phyloP scores from a whole-genome alignment of 2,888 invertebrate species.

The Iphiclides podalirius region DNA sequence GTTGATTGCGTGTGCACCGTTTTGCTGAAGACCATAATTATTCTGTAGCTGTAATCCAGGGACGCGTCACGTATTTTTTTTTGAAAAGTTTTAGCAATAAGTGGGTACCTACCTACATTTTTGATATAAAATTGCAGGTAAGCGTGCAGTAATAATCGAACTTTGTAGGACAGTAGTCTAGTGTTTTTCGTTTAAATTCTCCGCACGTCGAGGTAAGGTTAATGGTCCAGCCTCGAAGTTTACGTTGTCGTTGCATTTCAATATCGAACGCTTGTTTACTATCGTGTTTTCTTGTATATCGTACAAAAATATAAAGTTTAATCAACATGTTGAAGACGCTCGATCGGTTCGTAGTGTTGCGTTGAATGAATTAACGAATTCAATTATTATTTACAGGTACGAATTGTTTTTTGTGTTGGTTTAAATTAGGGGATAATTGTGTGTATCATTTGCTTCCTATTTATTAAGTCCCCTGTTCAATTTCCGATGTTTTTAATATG shows the following conservation, averaged over 20 bases:
- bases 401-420: not conserved
- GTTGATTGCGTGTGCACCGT: not conserved
- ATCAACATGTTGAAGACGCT: not conserved
- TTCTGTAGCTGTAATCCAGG: not conserved
- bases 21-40: not conserved
- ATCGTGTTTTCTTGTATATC: too few species aligned
- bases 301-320: not conserved
- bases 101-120: too few species aligned
- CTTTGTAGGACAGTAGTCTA: not conserved
- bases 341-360: not conserved
- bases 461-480: not conserved
- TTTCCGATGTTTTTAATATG: slow-evolving; percentile 22
- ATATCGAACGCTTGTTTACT: slow-evolving; percentile 25
- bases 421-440: too few species aligned
- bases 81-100: not conserved
- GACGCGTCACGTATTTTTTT: not conserved
- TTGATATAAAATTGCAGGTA: not conserved
- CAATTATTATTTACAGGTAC: not conserved
- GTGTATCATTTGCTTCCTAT: slow-evolving; percentile 15
- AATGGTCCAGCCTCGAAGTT: slow-evolving; percentile 48
- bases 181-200: slow-evolving; percentile 32
- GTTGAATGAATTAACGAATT: too few species aligned
- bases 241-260: slow-evolving; percentile 33
- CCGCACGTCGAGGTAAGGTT: slow-evolving; percentile 52
- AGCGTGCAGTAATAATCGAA: not conserved